These are phyloP conservation scores for Drosophila persimilis DNA, from an alignment of 1,140 invertebrate genomes.

Conservation along the genomic window DNA sequence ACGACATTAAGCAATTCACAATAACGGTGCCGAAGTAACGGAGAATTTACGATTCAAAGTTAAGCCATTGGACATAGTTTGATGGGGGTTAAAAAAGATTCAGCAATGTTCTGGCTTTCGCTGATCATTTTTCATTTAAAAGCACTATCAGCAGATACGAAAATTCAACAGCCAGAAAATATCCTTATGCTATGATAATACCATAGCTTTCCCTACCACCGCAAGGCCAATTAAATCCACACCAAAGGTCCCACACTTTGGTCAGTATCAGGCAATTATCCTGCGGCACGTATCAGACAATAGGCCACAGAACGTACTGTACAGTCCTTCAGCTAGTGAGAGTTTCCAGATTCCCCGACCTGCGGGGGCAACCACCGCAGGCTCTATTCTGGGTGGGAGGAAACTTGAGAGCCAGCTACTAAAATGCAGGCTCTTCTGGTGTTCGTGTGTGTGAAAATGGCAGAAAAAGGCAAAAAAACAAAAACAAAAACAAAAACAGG, in stretches of 20 bases:
- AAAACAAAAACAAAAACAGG: slow-evolving; percentile 26
- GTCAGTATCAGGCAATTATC: slow-evolving; percentile 50
- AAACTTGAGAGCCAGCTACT: slow-evolving; percentile 59
- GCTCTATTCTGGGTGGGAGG: slow-evolving; percentile 3
- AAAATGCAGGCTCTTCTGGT: not conserved
- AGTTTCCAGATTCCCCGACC: too few relatives aligned
- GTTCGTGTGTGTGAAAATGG: slow-evolving; percentile 33
- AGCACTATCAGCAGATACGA: slow-evolving; percentile 11
- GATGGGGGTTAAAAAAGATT: slow-evolving; percentile 12
- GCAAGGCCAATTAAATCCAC: slow-evolving; percentile 27
- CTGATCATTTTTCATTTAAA: slow-evolving; percentile 22
- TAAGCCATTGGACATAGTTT: slow-evolving; percentile 48
- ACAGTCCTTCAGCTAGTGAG: not conserved
- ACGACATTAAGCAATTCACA: slow-evolving; percentile 72
- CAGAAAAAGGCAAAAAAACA: slow-evolving; percentile 39
- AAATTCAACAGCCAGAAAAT: slow-evolving; percentile 31
- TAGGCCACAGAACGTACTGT: slow-evolving; percentile 48
- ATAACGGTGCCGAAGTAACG: slow-evolving; percentile 61
- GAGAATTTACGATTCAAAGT: slow-evolving; percentile 62
- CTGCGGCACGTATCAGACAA: slow-evolving; percentile 61
- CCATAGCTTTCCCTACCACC: too few relatives aligned
- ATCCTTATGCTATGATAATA: slow-evolving; percentile 4
- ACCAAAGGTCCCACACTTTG: slow-evolving; percentile 19
- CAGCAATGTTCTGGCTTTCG: not conserved
- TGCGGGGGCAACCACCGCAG: too few relatives aligned